phyloP scores from a whole-genome alignment of 2,113 vertebrate species.

The Tympanuchus pallidicinctus region DNA sequence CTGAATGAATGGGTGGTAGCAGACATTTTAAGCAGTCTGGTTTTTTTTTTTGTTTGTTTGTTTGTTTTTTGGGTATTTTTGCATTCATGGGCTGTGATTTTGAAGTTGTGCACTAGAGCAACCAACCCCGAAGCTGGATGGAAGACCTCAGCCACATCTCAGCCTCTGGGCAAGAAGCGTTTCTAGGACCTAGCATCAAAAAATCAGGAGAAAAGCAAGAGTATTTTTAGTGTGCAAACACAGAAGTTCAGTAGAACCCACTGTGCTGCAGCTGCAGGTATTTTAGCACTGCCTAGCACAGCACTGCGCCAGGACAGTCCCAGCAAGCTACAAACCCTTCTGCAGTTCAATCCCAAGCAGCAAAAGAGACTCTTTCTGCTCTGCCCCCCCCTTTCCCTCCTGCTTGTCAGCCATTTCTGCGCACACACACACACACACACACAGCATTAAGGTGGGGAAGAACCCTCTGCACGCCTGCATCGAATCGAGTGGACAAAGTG shows the following conservation, averaged over 20 bases:
- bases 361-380: background rate
- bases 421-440: background rate
- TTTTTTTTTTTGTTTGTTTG: too few relatives aligned
- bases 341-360: background rate
- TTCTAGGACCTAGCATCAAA: background rate
- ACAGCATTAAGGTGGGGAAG: background rate
- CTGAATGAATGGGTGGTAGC: background rate
- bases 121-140: background rate
- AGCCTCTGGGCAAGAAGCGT: background rate
- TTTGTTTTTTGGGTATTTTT: background rate
- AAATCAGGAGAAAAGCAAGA: background rate
- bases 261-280: rapidly evolving
- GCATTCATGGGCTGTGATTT: slow-evolving; percentile 1
- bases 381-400: background rate
- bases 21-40: background rate
- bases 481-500: rapidly evolving
- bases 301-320: rapidly evolving
- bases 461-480: rapidly evolving
- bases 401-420: background rate
- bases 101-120: background rate
- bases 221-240: background rate
- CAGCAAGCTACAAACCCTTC: background rate
- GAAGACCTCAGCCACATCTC: background rate
- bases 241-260: background rate
- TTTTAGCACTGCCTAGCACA: background rate